Conservation (phyloP, 2,888 invertebrate species). For the Scrobipalpa atriplicella region DNA sequence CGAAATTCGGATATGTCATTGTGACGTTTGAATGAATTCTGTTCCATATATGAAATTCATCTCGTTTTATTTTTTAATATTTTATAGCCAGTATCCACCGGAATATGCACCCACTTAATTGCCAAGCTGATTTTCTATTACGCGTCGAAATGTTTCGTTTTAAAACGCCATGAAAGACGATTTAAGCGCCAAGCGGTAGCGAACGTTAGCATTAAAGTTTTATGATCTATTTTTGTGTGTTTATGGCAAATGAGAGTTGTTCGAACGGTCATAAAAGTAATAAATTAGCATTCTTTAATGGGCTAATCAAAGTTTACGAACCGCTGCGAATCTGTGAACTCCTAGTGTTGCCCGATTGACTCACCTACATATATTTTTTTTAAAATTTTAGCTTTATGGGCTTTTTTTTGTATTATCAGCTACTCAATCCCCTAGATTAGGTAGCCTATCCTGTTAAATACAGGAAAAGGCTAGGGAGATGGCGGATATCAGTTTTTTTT, state of each 20-base stretch:
- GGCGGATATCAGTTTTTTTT: too few relatives aligned
- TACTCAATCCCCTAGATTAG: background rate
- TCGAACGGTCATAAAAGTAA: conserved; percentile 78
- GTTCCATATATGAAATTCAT: background rate
- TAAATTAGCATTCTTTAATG: conserved; percentile 82
- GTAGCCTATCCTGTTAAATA: background rate
- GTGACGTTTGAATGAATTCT: conserved; percentile 48
- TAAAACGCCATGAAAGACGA: conserved; percentile 60
- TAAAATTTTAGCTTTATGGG: background rate
- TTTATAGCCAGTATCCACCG: conserved; percentile 11
- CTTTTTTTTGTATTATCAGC: background rate
- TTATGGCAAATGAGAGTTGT: conserved; percentile 69
- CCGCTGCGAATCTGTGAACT: conserved; percentile 79
- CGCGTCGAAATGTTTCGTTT: conserved; percentile 48
- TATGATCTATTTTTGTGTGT: conserved; percentile 67
- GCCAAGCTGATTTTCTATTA: conserved; percentile 75
- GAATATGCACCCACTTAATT: conserved; percentile 53
- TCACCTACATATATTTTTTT: conserved; percentile 61
- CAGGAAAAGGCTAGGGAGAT: too few relatives aligned
- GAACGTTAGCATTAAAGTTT: conserved; percentile 49
- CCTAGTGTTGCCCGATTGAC: conserved; percentile 81
- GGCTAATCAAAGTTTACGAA: conserved; percentile 83
- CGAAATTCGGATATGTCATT: conserved; percentile 50
- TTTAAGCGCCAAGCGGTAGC: conserved; percentile 43
- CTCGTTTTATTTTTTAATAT: conserved; percentile 2